Evolutionary conservation across 2,113 vertebrate species (phyloP).

Genomic region (Rhagologus leucostigma): DNA sequence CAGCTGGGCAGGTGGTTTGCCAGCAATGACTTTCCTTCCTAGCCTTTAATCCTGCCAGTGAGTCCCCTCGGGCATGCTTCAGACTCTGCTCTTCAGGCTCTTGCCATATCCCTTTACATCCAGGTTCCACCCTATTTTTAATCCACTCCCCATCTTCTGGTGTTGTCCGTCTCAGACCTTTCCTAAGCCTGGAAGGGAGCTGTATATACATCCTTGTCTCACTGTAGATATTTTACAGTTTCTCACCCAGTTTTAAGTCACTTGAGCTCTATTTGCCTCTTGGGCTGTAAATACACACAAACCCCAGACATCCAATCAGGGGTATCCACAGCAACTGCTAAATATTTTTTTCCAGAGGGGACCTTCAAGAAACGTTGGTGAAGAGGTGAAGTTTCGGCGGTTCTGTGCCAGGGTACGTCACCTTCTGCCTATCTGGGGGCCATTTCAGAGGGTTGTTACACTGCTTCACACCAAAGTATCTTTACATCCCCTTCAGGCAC

Average conservation of each 20-base stretch:
- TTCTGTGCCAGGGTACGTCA: neutral
- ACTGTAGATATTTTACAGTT: neutral
- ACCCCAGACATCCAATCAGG: neutral
- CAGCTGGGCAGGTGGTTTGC: neutral
- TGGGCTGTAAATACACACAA: neutral
- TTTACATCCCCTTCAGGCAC: neutral
- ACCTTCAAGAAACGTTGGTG: neutral
- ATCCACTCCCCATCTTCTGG: neutral
- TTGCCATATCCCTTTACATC: neutral
- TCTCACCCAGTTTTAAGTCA: neutral
- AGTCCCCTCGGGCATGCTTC: neutral
- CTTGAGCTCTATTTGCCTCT: neutral
- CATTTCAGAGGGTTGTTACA: neutral
- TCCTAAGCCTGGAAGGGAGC: neutral
- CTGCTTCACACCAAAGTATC: neutral
- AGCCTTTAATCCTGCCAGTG: neutral
- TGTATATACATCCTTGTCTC: neutral
- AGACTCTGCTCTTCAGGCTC: neutral
- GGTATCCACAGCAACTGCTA: constrained; percentile 5
- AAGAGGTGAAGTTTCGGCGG: neutral
- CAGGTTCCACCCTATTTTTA: constrained; percentile 11
- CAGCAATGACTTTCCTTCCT: neutral
- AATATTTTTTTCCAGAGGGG: neutral
- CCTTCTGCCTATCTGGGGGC: neutral
- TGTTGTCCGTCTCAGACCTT: neutral